Evolutionary conservation across 2,888 invertebrate species (phyloP).

Genomic region (Loripinus fragilis): DNA sequence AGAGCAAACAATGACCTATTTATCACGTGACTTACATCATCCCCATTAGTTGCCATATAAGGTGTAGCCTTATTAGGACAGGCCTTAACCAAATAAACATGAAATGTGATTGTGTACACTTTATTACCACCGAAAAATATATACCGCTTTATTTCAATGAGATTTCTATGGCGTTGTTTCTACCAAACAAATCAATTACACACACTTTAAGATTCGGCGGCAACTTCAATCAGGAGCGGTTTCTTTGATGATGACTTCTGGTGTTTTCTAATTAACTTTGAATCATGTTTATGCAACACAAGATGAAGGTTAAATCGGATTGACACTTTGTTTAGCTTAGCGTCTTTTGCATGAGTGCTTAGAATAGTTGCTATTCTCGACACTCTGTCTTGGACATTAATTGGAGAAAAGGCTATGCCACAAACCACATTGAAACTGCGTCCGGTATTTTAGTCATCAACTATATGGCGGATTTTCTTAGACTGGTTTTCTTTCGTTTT

Average conservation of each 20-base stretch:
- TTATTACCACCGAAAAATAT: conserved; percentile 29
- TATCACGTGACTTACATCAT: not conserved
- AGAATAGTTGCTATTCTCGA: too few species aligned
- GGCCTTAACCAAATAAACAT: conserved; percentile 7
- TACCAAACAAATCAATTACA: conserved; percentile 49
- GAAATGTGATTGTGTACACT: conserved; percentile 44
- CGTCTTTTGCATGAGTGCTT: not conserved
- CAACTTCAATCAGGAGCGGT: conserved; percentile 46
- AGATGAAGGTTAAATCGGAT: conserved; percentile 4
- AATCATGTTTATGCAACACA: conserved; percentile 54
- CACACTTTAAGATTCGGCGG: conserved; percentile 51
- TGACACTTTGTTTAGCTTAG: not conserved
- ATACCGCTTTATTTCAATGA: conserved; percentile 36
- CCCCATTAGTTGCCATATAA: not conserved
- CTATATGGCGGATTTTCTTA: too few species aligned
- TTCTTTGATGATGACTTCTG: conserved; percentile 55
- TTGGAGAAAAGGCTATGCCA: too few species aligned
- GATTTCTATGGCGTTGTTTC: conserved; percentile 34
- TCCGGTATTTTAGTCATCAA: too few species aligned
- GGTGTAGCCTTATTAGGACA: conserved; percentile 4
- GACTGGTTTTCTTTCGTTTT: too few species aligned
- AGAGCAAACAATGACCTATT: conserved; percentile 7
- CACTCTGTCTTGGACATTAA: too few species aligned
- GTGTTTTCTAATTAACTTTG: conserved; percentile 58
- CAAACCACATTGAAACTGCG: too few species aligned